Evolutionary conservation across 2,797 vertebrate genomes (phyloP), one percentile per base, ranked within the genome.

Genomic region (Myotis planiceps): DNA sequence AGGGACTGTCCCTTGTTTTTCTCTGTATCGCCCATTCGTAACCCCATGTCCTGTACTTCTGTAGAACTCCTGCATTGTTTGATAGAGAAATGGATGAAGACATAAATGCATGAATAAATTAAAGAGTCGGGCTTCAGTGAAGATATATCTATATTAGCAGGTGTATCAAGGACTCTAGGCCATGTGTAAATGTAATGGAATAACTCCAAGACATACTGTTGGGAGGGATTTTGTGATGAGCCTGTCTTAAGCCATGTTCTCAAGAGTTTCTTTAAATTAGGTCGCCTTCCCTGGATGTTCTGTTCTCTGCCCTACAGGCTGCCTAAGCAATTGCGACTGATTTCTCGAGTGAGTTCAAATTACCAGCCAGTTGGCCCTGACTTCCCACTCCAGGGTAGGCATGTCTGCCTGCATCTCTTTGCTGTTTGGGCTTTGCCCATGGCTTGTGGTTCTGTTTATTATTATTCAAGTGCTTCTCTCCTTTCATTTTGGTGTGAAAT

Each of bases 381-480:
- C 90, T 66, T 95, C 82, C 8, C 18, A 23, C 83, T 74, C 76
- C 83, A 51, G 81, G 72, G 16, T 27, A 58, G 34, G 13, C 32
- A 51, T 39, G 32, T 18, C 72, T 74, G 34, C 42, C 5, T 66
- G 81, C 60, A 76, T 85, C 76, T 89, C 34, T 45, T 65, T 85
- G 29, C 60, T 91, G 79, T 58, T 55, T 84, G 83, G 37, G 80
- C 66, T 78, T 75, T 51, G 42, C 92, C 83, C 72, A 55, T 94
- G 90, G 65, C 68, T 58, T 65, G 72, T 60, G 65, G 55, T 65
- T 91, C 13, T 80, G 34, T 91, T 95, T 92, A 83, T 95, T 95
- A 87, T 86, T 25, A 29, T 65, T 65, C 80, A 58, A 76, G 60
- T 58, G 27, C 21, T 66, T 75, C 71, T 95, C 29, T 66, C 29